Conservation (phyloP, 2,888 invertebrate genomes). For the Dasypolia templi region DNA sequence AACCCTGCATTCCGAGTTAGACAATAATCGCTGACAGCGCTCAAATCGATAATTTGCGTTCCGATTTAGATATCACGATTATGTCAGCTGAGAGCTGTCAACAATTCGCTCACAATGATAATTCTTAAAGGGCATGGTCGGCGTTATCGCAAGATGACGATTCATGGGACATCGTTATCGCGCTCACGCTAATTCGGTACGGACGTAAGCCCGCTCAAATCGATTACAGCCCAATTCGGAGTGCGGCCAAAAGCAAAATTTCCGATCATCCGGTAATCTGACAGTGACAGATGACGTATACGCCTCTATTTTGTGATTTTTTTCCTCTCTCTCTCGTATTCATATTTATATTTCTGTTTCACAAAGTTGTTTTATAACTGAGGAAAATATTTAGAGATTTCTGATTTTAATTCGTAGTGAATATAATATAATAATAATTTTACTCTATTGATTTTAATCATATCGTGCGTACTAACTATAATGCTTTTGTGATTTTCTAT, state of each 20-base stretch:
- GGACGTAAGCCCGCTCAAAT: too few relatives aligned
- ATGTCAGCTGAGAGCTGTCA: too few relatives aligned
- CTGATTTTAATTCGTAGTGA: slow-evolving; percentile 5
- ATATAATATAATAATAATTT: not conserved
- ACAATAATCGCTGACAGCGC: too few relatives aligned
- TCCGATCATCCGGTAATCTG: not conserved
- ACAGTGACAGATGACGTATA: slow-evolving; percentile 49
- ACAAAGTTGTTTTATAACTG: not conserved
- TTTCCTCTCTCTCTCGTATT: slow-evolving; percentile 24
- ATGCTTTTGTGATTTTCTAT: slow-evolving; percentile 50
- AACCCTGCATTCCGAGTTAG: too few relatives aligned
- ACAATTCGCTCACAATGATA: too few relatives aligned
- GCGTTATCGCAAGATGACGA: too few relatives aligned
- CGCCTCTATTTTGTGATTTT: slow-evolving; percentile 8
- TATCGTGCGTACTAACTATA: slow-evolving; percentile 19
- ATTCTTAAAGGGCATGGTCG: too few relatives aligned
- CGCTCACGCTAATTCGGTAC: too few relatives aligned
- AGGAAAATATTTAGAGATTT: slow-evolving; percentile 39
- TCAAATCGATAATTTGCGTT: too few relatives aligned
- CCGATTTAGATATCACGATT: too few relatives aligned
- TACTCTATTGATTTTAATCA: not conserved
- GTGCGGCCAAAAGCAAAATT: not conserved
- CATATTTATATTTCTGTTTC: slow-evolving; percentile 25
- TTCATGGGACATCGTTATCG: too few relatives aligned
- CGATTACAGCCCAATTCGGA: too few relatives aligned